A percentile compares a stretch with the other conserved stretches of the same genome.
These are phyloP conservation scores for Casuarius casuarius DNA, from an alignment of 2,113 vertebrate genomes.

Conservation along the genomic window DNA sequence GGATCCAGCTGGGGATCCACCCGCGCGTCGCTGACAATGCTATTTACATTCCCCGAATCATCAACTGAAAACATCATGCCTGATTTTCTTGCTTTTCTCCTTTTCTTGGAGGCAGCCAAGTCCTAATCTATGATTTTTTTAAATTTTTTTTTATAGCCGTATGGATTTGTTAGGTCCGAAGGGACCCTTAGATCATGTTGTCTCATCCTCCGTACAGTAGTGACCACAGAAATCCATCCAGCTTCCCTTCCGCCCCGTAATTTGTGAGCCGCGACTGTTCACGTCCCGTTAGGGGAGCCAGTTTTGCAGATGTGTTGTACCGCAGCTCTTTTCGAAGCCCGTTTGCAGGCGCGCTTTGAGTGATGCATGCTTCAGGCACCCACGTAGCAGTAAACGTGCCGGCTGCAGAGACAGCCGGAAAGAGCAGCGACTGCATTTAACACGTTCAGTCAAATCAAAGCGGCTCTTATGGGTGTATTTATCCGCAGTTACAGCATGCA, in stretches of 20 bases:
- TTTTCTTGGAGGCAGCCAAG: conserved; percentile 6
- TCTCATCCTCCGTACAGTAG: background rate
- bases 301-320: background rate
- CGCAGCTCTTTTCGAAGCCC: background rate
- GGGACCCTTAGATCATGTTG: conserved; percentile 34
- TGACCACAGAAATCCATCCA: background rate
- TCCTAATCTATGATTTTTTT: background rate
- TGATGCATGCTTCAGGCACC: background rate
- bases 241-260: background rate
- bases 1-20: background rate
- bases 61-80: background rate
- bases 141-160: background rate
- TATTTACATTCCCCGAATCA: conserved; percentile 37
- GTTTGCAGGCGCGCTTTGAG: background rate
- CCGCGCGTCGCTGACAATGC: background rate
- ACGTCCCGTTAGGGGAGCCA: background rate
- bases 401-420: conserved; percentile 11
- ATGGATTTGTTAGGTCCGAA: conserved; percentile 8
- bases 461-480: background rate
- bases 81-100: background rate
- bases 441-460: background rate
- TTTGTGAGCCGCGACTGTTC: background rate
- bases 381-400: background rate
- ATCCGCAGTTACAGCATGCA: background rate
- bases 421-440: conserved; percentile 20